Base-by-base conservation (phyloP, 1,140 invertebrate species). In the Drosophila funebris region DNA sequence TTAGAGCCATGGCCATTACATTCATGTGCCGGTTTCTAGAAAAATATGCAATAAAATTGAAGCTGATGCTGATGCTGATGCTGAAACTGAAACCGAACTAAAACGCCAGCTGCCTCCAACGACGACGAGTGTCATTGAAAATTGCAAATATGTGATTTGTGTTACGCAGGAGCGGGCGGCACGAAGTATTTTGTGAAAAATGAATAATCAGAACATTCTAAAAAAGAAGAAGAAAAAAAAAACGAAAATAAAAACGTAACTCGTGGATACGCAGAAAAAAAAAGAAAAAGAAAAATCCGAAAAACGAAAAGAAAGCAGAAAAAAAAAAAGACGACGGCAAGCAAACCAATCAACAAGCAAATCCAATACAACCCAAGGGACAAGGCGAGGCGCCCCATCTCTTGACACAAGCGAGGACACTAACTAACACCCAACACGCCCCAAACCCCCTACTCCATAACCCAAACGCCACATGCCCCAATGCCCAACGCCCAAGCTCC, bases 271-370 rank as follows among this genome's bases (percentile, higher is more conserved):
- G 20, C 33, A 11, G 3, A 29, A 24, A 53, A 36, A 27, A 31
- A 31, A 4, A 24, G 3, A 31, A 27, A 44, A 57, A 13, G 57
- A 76, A 70, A 33, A 36, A 67, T n/a, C 67, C 16, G 58, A 63
- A 44, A 67, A 53, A 37, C 52, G 57, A 37, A 22, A 36, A 4
- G 46, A 64, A 39, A 24, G 41, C 8, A 18, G 46, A 27, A 71
- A 63, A 79, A 79, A 43, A 24, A 48, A 18, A 48, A 11, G 8
- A 36, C 27, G 29, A 14, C 27, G 37, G 13, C 37, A 64, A 72
- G 80, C 81, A 87, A 85, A 78, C 73, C 81, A 85, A 85, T 85
- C 81, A 85, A 87, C 82, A 87, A 87, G 77, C 81, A 75, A 85
- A 87, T 81, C 78, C 77, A 81, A 85, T 85, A 81, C 74, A 81